A percentile compares a stretch with the other conserved stretches of the same genome.
Evolutionary conservation across 2,888 invertebrate species (phyloP).

Genomic region (Agonum fuliginosum): DNA sequence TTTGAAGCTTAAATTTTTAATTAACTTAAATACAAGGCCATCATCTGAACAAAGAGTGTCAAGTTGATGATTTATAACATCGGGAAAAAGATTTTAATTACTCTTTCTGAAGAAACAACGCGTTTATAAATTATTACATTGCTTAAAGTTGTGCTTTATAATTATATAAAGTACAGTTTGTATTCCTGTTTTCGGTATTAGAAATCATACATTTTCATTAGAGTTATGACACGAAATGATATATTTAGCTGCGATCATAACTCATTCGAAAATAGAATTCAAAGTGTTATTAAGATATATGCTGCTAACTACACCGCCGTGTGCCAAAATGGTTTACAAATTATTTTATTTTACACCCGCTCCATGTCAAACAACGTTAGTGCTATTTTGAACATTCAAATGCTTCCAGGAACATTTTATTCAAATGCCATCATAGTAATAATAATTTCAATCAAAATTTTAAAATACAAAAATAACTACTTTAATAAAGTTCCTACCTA

Average conservation of each 20-base stretch:
- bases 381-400: slow-evolving; percentile 17
- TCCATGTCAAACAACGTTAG: slow-evolving; percentile 15
- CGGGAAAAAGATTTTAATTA: not conserved
- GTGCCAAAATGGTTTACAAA: slow-evolving; percentile 41
- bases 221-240: slow-evolving; percentile 39
- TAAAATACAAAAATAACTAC: no score
- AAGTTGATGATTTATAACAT: slow-evolving; percentile 31
- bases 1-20: slow-evolving; percentile 43
- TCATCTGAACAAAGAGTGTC: slow-evolving; percentile 44
- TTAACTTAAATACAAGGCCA: slow-evolving; percentile 41
- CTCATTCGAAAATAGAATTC: slow-evolving; percentile 51
- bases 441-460: no score
- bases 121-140: not conserved
- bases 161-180: not conserved
- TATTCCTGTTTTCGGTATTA: slow-evolving; percentile 12
- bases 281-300: slow-evolving; percentile 50
- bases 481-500: no score
- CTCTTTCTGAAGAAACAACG: not conserved
- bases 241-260: slow-evolving; percentile 50
- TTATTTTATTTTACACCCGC: slow-evolving; percentile 30
- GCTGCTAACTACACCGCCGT: slow-evolving; percentile 16
- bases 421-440: slow-evolving; percentile 10
- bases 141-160: not conserved
- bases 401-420: slow-evolving; percentile 28
- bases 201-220: slow-evolving; percentile 43